Base-by-base conservation (phyloP, 2,888 invertebrate species). In the Abrostola triplasia region DNA sequence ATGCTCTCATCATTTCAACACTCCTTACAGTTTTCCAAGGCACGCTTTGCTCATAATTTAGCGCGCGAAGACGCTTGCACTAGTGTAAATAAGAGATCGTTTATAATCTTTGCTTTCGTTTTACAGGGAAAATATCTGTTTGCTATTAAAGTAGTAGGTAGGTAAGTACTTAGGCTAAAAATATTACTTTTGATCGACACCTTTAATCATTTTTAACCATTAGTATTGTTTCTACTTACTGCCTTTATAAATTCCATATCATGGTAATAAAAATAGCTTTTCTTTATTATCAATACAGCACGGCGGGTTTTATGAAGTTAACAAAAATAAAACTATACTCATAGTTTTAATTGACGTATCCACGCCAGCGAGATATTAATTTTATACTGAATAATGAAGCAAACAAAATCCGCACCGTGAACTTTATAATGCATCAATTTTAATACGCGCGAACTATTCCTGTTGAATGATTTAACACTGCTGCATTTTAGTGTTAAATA, bases 31-130 rank as follows among this genome's bases (percentile, higher is more conserved):
- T 24, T 41, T 36, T 36, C 37, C 13, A 42, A 44, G 53, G 11
- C 38, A 36, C 36, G 40, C 35, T 65, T 50, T 40, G 37, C 8
- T 12, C 49, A 52, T 51, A 65, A 65, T 59, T 56, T 6, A 47
- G 50, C 24, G 36, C n/a, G 37, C 9, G 37, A 50, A 53, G 59
- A 24, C 37, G 36, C 38, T 36, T n/a, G 12, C 10, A 5, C 36
- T 38, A 13, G 35, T 35, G 11, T 70, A 56, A 44, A 54, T 70
- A 70, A 48, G 44, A 47, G 54, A 66, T 54, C 47, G 48, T 53
- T 56, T 56, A 71, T 52, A 65, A 64, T 41, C 36, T 12, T n/a
- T n/a, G n/a, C n/a, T n/a, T n/a, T n/a, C n/a, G n/a, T n/a, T n/a
- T n/a, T n/a, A n/a, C n/a, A n/a, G n/a, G n/a, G n/a, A n/a, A n/a